A percentile compares a stretch with the other conserved stretches of the same genome.
Conservation (phyloP, 2,113 vertebrate species). For the Syrrhaptes paradoxus region DNA sequence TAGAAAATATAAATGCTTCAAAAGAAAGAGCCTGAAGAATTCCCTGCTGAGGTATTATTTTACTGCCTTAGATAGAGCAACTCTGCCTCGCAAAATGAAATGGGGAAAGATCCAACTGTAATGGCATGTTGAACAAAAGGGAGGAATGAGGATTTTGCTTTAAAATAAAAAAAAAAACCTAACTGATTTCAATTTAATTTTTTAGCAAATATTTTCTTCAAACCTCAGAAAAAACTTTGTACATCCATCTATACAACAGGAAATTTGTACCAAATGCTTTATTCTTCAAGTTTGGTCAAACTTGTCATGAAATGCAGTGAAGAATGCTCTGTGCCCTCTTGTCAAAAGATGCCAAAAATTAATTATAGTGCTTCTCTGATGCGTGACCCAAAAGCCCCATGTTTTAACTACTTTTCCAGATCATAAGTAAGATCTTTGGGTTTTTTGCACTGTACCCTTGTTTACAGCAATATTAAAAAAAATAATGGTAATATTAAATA, state of each 20-base stretch:
- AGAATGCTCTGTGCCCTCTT: not conserved
- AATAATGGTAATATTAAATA: not conserved
- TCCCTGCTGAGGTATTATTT: not conserved
- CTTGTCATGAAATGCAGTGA: not conserved
- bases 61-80: not conserved
- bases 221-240: not conserved
- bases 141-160: not conserved
- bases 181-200: not conserved
- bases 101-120: not conserved
- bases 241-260: not conserved
- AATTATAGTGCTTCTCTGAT: not conserved
- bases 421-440: not conserved
- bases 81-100: not conserved
- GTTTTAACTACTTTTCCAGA: not conserved
- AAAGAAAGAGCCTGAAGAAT: not conserved
- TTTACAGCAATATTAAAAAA: not conserved
- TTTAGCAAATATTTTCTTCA: not conserved
- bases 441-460: not conserved
- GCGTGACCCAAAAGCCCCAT: not conserved
- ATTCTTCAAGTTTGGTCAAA: not conserved
- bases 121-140: not conserved
- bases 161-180: not conserved
- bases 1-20: not conserved
- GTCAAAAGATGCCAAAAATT: not conserved
- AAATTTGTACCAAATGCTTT: not conserved